These are phyloP conservation scores for Blera fallax DNA, from an alignment of 2,888 invertebrate species.

Conservation along the genomic window DNA sequence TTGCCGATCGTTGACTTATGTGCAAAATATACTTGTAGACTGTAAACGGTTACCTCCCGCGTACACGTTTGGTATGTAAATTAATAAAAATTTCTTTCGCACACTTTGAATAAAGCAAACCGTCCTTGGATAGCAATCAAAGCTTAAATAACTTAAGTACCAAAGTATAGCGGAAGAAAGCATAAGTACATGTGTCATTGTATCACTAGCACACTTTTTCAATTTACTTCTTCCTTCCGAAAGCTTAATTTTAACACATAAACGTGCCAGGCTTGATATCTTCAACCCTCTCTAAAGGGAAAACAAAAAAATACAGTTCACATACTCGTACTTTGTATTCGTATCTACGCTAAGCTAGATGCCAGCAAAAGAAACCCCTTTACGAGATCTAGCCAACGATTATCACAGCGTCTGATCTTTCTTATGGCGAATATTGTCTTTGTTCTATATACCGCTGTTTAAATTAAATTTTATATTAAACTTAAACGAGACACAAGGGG, in stretches of 20 bases:
- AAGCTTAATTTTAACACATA: slow-evolving; percentile 42
- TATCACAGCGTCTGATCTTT: slow-evolving; percentile 49
- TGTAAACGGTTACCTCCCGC: not conserved
- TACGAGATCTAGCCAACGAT: slow-evolving; percentile 40
- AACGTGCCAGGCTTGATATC: not conserved
- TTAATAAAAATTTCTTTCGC: not conserved
- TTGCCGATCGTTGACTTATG: not conserved
- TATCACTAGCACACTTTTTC: slow-evolving; percentile 51
- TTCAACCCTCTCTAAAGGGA: slow-evolving; percentile 13
- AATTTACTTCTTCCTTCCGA: slow-evolving; percentile 65
- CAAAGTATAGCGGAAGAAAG: slow-evolving; percentile 36
- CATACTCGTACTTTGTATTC: too few species aligned
- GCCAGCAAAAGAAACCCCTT: slow-evolving; percentile 23
- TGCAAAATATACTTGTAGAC: not conserved
- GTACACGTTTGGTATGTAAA: not conserved
- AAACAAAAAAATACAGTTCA: slow-evolving; percentile 1
- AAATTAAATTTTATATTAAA: slow-evolving; percentile 63
- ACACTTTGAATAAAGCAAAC: not conserved
- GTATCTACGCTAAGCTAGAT: not conserved
- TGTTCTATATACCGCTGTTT: slow-evolving; percentile 52
- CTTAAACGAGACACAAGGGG: slow-evolving; percentile 49
- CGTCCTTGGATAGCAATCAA: slow-evolving; percentile 43
- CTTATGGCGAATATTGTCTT: slow-evolving; percentile 49
- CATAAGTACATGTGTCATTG: slow-evolving; percentile 1
- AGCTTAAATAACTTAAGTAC: slow-evolving; percentile 5